A percentile compares a stretch with the other conserved stretches of the same genome.
Evolutionary conservation across 2,888 invertebrate genomes (phyloP).

Genomic region (Drosophila tanythrix): DNA sequence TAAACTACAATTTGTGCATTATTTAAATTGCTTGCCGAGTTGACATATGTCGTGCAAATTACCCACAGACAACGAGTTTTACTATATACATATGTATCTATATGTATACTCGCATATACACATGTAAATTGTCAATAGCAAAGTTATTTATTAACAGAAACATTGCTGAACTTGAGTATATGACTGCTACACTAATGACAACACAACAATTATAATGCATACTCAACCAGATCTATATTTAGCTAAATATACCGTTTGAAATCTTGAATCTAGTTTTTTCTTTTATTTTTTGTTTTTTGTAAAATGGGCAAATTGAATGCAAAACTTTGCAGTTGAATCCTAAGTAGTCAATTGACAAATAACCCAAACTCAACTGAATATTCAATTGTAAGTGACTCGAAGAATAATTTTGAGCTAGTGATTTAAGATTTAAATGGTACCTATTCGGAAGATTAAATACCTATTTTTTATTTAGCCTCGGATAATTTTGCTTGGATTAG

Average conservation of each 20-base stretch:
- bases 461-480: neutral
- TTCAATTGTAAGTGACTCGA: neutral
- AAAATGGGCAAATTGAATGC: neutral
- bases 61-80: constrained; percentile 40
- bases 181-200: neutral
- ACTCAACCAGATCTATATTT: neutral
- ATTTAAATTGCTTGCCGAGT: constrained; percentile 59
- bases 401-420: neutral
- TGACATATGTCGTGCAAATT: constrained; percentile 63
- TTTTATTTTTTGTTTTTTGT: neutral
- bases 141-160: neutral
- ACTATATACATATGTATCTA: neutral
- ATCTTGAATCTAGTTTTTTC: neutral
- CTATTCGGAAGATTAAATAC: neutral
- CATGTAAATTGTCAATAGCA: neutral
- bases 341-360: neutral
- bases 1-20: constrained; percentile 60
- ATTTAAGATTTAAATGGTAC: neutral
- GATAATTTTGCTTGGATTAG: neutral
- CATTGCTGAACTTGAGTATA: neutral
- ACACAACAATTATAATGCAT: neutral
- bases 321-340: neutral
- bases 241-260: constrained; percentile 1
- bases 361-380: neutral
- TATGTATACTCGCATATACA: neutral